Evolutionary conservation across 2,113 vertebrate species (phyloP).

Genomic region (Thamnaconus septentrionalis): DNA sequence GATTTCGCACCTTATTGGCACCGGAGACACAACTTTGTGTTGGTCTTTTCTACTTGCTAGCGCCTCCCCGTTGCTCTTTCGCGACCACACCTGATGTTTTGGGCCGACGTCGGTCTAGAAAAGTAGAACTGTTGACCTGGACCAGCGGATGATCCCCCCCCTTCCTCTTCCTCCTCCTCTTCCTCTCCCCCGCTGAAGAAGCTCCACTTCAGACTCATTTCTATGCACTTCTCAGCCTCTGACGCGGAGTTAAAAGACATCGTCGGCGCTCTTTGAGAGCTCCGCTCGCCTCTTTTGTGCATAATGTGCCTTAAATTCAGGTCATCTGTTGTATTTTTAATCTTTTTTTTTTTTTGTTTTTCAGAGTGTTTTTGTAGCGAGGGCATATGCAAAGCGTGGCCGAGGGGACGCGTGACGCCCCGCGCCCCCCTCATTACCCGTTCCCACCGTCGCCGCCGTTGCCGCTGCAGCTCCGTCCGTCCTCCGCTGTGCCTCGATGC

Average conservation of each 20-base stretch:
- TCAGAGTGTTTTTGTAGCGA: too few species aligned
- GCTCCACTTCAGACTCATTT: conserved; percentile 41
- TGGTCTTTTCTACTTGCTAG: too few species aligned
- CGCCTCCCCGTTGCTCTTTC: background rate
- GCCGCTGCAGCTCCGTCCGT: background rate
- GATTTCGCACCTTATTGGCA: too few species aligned
- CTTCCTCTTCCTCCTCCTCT: conserved; percentile 6
- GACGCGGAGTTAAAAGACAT: conserved; percentile 70
- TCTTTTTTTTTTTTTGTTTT: conserved; percentile 28
- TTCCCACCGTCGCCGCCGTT: conserved; percentile 17
- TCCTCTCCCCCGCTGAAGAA: background rate
- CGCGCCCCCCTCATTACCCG: conserved; percentile 18
- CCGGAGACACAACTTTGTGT: too few species aligned
- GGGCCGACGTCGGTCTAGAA: background rate
- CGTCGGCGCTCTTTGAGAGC: conserved; percentile 38
- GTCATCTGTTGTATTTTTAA: conserved; percentile 68
- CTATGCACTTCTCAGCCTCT: conserved; percentile 55
- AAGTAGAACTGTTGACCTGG: too few species aligned
- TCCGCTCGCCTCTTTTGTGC: conserved; percentile 47
- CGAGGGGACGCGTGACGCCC: background rate
- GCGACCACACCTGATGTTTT: conserved; percentile 33
- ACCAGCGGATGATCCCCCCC: conserved; percentile 30
- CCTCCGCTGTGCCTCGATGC: conserved; percentile 19
- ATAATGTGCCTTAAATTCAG: conserved; percentile 61
- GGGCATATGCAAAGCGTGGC: background rate